Evolutionary conservation across 1,140 invertebrate genomes (phyloP).

Genomic region (Stegodyphus mimosarum): DNA sequence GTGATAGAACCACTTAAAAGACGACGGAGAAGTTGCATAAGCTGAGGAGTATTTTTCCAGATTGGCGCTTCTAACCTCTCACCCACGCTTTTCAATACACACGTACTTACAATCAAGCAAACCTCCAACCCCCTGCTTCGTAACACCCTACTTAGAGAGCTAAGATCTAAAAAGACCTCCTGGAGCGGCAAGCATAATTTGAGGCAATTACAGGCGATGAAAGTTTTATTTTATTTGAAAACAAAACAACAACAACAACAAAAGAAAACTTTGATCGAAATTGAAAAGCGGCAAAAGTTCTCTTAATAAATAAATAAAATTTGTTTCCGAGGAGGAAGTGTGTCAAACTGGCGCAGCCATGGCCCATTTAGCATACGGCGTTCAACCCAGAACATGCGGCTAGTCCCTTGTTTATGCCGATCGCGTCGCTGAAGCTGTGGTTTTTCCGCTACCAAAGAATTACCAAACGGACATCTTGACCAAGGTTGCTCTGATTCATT

Average conservation of each 20-base stretch:
- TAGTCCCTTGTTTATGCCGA: not conserved
- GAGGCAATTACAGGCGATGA: constrained; percentile 35
- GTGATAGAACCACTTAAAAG: no score
- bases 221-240: constrained; percentile 9
- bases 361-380: constrained; percentile 41
- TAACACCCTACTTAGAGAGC: constrained; percentile 22
- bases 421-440: not conserved
- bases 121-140: no score
- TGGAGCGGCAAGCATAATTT: constrained; percentile 24
- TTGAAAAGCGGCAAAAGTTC: constrained; percentile 24
- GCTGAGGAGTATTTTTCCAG: no score
- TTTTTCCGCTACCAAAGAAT: constrained; percentile 13
- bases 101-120: no score
- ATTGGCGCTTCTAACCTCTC: no score
- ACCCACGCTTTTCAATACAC: no score
- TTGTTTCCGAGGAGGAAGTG: constrained; percentile 33
- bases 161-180: constrained; percentile 5
- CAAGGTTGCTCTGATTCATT: not conserved
- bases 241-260: not conserved
- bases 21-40: no score
- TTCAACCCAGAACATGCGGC: constrained; percentile 10
- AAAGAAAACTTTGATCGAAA: constrained; percentile 17
- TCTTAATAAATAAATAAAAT: constrained; percentile 23
- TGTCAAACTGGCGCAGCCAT: constrained; percentile 28
- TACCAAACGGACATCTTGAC: constrained; percentile 18